A percentile compares a stretch with the other conserved stretches of the same genome.
These are phyloP conservation scores for Pungitius pungitius DNA, from an alignment of 2,113 vertebrate species.

Conservation along the genomic window DNA sequence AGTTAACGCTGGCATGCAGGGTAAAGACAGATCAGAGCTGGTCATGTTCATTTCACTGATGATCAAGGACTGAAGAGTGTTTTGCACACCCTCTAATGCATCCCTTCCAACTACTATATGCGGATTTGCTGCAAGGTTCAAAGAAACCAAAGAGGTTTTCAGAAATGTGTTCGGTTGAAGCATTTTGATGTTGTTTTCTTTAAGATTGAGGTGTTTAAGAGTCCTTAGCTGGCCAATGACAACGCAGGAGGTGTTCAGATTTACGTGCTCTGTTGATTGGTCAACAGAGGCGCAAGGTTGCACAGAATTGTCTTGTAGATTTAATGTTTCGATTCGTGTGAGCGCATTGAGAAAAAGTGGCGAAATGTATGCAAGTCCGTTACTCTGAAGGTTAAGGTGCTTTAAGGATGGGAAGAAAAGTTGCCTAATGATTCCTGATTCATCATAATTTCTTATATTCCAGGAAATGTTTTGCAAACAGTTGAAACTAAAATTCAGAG, in stretches of 20 bases:
- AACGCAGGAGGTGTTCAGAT: constrained; percentile 63
- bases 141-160: constrained; percentile 70
- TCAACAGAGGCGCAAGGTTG: constrained; percentile 64
- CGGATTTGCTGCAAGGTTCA: constrained; percentile 80
- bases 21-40: constrained; percentile 55
- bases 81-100: constrained; percentile 70
- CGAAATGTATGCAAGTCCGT: constrained; percentile 72
- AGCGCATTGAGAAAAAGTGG: constrained; percentile 75
- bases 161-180: constrained; percentile 72
- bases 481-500: constrained; percentile 81
- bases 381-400: constrained; percentile 76
- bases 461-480: constrained; percentile 76
- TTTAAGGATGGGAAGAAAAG: constrained; percentile 65
- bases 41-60: constrained; percentile 77
- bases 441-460: constrained; percentile 46
- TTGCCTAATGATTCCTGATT: constrained; percentile 25
- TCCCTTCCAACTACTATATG: constrained; percentile 60
- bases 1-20: constrained; percentile 73
- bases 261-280: neutral
- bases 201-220: constrained; percentile 80
- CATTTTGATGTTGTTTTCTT: constrained; percentile 73
- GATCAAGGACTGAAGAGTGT: constrained; percentile 77
- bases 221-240: constrained; percentile 66
- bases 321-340: constrained; percentile 74
- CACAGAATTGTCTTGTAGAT: constrained; percentile 79